Base-by-base conservation (phyloP, 2,797 vertebrate species). In the Craterocephalus amniculus region DNA sequence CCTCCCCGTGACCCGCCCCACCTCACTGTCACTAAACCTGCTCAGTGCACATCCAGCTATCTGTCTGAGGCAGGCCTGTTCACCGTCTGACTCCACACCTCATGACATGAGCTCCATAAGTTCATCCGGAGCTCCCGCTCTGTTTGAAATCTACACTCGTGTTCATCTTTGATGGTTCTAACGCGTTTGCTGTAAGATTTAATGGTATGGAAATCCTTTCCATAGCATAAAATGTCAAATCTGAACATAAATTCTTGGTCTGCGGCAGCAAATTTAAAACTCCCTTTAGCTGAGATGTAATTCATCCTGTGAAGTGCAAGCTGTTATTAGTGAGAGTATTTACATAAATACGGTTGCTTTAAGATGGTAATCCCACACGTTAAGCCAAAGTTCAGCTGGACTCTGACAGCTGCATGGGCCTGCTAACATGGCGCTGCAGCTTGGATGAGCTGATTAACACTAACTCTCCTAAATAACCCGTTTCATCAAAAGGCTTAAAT, bases 1-100 rank as follows among this genome's bases (percentile, higher is more conserved):
- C 92, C 92, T 80, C 64, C 2, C n/a, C 0, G 18, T 79, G 92
- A 93, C 91, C 90, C 55, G 73, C 76, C 77, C 83, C 83, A 82
- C 88, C 87, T 87, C 80, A 64, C 81, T 84, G 84, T 67, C 79
- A 38, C 83, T 78, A 88, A 79, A 86, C 63, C 82, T 83, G 76
- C 75, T 75, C 72, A 73, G 68, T 72, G 70, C 87, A 80, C 79
- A 70, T 72, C 52, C 65, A 72, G 58, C 38, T 62, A 58, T 73
- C 70, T 56, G 56, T 72, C 63, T 4, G 20, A 58, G 1, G 6
- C 26, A 16, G 63, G 60, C 67, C 62, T 10, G 31, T 27, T 12
- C 43, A 31, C 18, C 24, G 4, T 13, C 61, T 45, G 16, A 27
- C 36, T n/a, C 1, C 26, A 58, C 18, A 38, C 14, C 24, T 43